A percentile compares a stretch with the other conserved stretches of the same genome.
Evolutionary conservation across 2,888 invertebrate species (phyloP).

Genomic region (Dioctria rufipes): DNA sequence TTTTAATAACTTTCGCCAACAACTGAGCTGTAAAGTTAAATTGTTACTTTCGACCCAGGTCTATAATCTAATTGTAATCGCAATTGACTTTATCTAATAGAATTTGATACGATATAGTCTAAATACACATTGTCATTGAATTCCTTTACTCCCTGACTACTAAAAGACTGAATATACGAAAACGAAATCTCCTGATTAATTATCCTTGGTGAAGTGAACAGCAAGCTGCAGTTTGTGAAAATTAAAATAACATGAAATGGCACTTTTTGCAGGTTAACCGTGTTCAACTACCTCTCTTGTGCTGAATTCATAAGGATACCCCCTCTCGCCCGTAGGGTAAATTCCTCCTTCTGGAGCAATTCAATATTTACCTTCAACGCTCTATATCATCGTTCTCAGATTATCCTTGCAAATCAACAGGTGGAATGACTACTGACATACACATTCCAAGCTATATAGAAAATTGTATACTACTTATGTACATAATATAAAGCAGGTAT

Average conservation of each 20-base stretch:
- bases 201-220: background rate
- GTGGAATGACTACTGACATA: background rate
- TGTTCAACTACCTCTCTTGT: background rate
- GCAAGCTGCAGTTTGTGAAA: background rate
- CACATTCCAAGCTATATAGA: too few relatives aligned
- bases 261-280: background rate
- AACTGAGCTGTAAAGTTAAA: too few relatives aligned
- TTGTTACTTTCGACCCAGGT: too few relatives aligned
- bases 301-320: background rate
- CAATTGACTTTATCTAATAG: too few relatives aligned
- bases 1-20: too few relatives aligned
- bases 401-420: background rate
- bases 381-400: background rate
- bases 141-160: too few relatives aligned
- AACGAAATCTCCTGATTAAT: background rate
- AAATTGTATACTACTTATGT: too few relatives aligned
- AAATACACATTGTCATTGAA: too few relatives aligned
- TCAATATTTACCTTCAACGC: conserved; percentile 1
- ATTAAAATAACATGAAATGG: background rate
- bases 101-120: too few relatives aligned
- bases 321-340: background rate
- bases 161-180: background rate
- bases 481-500: too few relatives aligned
- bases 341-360: background rate
- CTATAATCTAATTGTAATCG: too few relatives aligned